These are phyloP conservation scores for Bombus vancouverensis DNA, from an alignment of 1,140 invertebrate genomes.

Conservation along the genomic window DNA sequence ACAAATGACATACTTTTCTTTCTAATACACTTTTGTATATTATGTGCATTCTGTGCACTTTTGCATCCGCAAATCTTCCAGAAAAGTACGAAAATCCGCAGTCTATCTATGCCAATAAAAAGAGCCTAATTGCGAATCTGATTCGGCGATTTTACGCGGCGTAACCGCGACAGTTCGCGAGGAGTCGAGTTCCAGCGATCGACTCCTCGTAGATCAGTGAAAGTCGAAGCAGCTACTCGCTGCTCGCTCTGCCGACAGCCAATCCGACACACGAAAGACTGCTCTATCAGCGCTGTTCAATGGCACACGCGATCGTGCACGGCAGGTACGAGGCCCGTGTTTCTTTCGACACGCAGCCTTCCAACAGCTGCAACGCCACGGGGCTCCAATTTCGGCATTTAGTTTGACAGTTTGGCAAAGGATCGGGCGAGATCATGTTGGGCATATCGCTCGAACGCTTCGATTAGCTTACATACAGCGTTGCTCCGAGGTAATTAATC, in stretches of 20 bases:
- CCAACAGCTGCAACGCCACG: too few relatives aligned
- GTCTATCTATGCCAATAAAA: not conserved
- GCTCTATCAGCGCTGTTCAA: not conserved
- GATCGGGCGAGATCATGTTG: not conserved
- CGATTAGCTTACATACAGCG: not conserved
- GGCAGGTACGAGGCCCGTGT: not conserved
- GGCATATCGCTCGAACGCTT: not conserved
- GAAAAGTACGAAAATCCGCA: too few relatives aligned
- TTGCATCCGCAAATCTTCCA: too few relatives aligned
- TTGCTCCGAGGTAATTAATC: not conserved
- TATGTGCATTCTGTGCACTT: too few relatives aligned
- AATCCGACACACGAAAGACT: not conserved
- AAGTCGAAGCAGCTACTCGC: conserved; percentile 1
- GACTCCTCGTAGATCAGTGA: conserved; percentile 22
- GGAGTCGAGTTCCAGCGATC: not conserved
- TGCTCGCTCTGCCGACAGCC: not conserved
- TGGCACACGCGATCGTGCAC: not conserved
- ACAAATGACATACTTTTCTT: too few relatives aligned
- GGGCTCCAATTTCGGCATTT: not conserved
- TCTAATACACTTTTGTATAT: too few relatives aligned
- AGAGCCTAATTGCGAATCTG: not conserved
- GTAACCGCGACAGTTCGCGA: not conserved
- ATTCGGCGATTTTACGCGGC: not conserved
- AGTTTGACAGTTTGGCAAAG: conserved; percentile 1
- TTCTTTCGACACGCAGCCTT: not conserved